Evolutionary conservation across 2,888 invertebrate species (phyloP).

Genomic region (Artemia sinica): DNA sequence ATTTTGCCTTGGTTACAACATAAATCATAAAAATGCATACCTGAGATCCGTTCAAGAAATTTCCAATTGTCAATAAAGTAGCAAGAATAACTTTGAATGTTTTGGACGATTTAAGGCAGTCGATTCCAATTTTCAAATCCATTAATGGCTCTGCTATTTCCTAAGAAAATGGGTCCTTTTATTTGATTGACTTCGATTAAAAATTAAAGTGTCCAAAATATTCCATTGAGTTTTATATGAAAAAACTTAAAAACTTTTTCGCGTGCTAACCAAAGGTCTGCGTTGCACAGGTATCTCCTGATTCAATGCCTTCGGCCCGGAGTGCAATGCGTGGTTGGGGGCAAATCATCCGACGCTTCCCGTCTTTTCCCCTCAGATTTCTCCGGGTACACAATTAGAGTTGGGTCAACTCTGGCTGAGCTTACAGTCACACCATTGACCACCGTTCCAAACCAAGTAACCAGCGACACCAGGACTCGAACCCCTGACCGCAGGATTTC

Average conservation of each 20-base stretch:
- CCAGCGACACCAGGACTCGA: no score
- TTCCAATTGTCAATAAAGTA: slow-evolving; percentile 81
- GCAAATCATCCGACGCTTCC: no score
- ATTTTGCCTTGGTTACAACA: neutral
- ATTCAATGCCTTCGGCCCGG: no score
- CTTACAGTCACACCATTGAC: no score
- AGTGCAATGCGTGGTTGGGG: no score
- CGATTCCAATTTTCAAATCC: slow-evolving; percentile 94
- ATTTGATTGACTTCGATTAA: neutral
- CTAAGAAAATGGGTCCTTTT: slow-evolving; percentile 35
- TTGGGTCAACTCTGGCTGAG: no score
- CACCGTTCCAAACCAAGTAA: no score
- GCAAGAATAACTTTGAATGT: slow-evolving; percentile 90
- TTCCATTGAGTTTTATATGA: neutral
- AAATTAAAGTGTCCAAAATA: neutral
- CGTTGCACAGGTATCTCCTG: no score
- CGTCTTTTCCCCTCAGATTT: neutral
- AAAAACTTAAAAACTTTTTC: slow-evolving; percentile 17
- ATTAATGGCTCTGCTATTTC: slow-evolving; percentile 96
- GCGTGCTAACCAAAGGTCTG: no score
- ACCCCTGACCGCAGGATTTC: no score
- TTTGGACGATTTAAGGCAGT: slow-evolving; percentile 69
- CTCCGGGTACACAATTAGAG: no score
- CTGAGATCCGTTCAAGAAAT: slow-evolving; percentile 76
- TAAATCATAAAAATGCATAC: slow-evolving; percentile 29